Conservation (phyloP, 2,113 vertebrate genomes). For the Lipophrys pholis region DNA sequence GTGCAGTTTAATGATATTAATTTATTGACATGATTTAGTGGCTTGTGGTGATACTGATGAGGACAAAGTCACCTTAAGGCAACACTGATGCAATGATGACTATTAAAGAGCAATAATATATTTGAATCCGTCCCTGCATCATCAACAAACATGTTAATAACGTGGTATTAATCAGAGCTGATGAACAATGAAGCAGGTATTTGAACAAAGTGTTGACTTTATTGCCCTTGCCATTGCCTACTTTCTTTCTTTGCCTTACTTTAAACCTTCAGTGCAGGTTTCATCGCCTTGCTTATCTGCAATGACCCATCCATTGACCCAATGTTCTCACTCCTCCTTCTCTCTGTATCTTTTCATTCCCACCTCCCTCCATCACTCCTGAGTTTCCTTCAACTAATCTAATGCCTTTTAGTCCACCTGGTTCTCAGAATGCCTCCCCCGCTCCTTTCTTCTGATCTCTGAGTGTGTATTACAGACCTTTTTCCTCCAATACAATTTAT, state of each 20-base stretch:
- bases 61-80: neutral
- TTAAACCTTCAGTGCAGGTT: slow-evolving; percentile 19
- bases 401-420: slow-evolving; percentile 2
- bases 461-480: neutral
- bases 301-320: slow-evolving; percentile 40
- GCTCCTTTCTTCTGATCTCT: slow-evolving; percentile 24
- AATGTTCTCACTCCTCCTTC: slow-evolving; percentile 26
- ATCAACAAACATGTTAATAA: neutral
- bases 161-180: neutral
- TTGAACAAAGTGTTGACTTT: neutral
- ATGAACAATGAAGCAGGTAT: neutral
- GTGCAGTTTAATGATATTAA: neutral
- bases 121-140: slow-evolving; percentile 9
- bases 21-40: neutral
- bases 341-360: slow-evolving; percentile 18
- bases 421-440: neutral
- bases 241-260: slow-evolving; percentile 9
- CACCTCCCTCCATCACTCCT: slow-evolving; percentile 6
- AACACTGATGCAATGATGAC: neutral
- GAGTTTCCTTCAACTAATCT: slow-evolving; percentile 15
- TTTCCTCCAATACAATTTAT: slow-evolving; percentile 15
- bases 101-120: slow-evolving; percentile 6
- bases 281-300: slow-evolving; percentile 25
- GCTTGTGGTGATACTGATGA: slow-evolving; percentile 3
- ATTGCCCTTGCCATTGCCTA: neutral